A percentile compares a stretch with the other conserved stretches of the same genome.
Evolutionary conservation across 2,888 invertebrate genomes (phyloP).

Genomic region (Rhingia rostrata): DNA sequence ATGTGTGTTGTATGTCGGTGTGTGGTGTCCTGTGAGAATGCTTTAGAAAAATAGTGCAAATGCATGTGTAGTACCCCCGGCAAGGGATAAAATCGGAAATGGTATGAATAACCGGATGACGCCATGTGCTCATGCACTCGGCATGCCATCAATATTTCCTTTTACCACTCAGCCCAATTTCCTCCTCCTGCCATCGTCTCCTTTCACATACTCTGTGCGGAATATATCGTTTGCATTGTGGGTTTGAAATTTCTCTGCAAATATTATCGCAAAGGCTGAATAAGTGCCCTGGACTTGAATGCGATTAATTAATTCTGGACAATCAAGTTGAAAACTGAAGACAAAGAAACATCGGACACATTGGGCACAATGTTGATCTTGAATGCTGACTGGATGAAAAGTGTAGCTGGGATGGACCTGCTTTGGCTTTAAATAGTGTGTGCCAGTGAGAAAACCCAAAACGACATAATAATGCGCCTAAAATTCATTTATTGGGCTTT

Average conservation of each 20-base stretch:
- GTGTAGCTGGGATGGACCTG: too few relatives aligned
- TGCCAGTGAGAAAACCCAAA: too few relatives aligned
- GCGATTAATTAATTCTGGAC: slow-evolving; percentile 64
- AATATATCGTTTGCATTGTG: not conserved
- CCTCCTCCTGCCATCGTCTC: not conserved
- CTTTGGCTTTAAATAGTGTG: too few relatives aligned
- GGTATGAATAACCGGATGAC: slow-evolving; percentile 31
- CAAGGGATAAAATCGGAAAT: slow-evolving; percentile 8
- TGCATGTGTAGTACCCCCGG: slow-evolving; percentile 17
- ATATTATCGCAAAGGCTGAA: slow-evolving; percentile 25
- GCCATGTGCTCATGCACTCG: slow-evolving; percentile 19
- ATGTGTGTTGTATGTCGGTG: not conserved
- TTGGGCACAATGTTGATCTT: slow-evolving; percentile 28
- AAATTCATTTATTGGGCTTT: too few relatives aligned
- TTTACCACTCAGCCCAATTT: not conserved
- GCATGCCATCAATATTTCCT: slow-evolving; percentile 39
- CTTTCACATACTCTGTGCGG: not conserved
- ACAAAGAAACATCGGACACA: slow-evolving; percentile 16
- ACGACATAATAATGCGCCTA: too few relatives aligned
- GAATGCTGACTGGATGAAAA: not conserved
- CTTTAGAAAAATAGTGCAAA: slow-evolving; percentile 30
- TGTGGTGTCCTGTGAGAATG: slow-evolving; percentile 5
- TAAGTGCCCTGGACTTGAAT: slow-evolving; percentile 33
- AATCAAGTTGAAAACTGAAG: slow-evolving; percentile 27
- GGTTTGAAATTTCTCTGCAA: slow-evolving; percentile 24